phyloP scores from a whole-genome alignment of 1,140 invertebrate genomes.

The Heliconius nattereri region DNA sequence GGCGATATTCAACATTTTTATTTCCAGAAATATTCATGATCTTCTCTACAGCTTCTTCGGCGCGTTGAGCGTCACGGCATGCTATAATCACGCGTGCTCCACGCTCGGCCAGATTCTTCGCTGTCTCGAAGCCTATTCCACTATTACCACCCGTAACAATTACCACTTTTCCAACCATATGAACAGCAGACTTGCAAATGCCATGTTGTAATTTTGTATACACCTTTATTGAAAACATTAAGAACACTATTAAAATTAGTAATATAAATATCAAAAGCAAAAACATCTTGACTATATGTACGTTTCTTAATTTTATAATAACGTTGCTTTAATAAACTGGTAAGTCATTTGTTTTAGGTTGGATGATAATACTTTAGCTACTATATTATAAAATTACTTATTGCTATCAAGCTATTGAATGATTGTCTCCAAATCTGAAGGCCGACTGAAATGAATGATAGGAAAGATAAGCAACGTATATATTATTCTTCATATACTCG shows the following conservation, averaged over 20 bases:
- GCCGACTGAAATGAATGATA: background rate
- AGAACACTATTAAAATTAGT: background rate
- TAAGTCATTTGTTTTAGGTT: background rate
- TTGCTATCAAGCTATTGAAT: background rate
- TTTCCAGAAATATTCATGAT: conserved; percentile 81
- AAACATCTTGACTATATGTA: background rate
- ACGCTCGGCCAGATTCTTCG: conserved; percentile 43
- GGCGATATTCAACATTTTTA: conserved; percentile 82
- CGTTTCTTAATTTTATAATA: background rate
- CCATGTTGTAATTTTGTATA: conserved; percentile 10
- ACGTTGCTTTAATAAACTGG: background rate
- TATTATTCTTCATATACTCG: background rate
- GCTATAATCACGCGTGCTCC: conserved; percentile 75
- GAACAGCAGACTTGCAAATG: conserved; percentile 42
- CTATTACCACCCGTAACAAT: conserved; percentile 46
- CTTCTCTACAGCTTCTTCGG: conserved; percentile 83
- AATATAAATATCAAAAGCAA: background rate
- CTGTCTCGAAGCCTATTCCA: conserved; percentile 48
- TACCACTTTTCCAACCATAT: conserved; percentile 44
- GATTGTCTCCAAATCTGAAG: background rate
- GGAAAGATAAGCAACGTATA: background rate
- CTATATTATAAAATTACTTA: background rate
- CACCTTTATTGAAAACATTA: background rate
- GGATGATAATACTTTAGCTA: background rate
- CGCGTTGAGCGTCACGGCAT: conserved; percentile 86